Base-by-base conservation (phyloP, 1,140 invertebrate species). In the Trichonephila clavipes region DNA sequence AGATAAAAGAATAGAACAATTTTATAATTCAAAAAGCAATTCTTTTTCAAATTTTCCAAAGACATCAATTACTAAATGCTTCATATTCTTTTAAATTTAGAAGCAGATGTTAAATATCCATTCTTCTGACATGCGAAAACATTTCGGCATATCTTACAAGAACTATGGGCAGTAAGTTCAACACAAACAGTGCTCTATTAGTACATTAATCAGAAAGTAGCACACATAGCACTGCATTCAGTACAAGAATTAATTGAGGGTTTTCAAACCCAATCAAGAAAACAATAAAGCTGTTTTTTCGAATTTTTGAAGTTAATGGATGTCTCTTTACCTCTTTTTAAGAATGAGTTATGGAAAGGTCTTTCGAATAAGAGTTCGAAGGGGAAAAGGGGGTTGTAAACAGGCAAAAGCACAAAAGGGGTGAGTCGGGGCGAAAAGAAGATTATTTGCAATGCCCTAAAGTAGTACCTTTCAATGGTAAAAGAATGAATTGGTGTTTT, bases 401-500 rank as follows among this genome's bases (percentile, higher is more conserved):
- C 14, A 19, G 51, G 83, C 51, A 59, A 24, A 85, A 85, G n/a
- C 21, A 85, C 58, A 85, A 85, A 77, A 77, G 72, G 66, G 72
- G 72, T 77, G 10, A 34, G 3, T 6, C 28, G n/a, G 72, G 72
- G 34, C 7, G 62, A 62, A 61, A 66, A 62, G 44, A 51, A 61
- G 34, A 72, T 24, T 18, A 51, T 72, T 87, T 92, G 59, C 51
- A 61, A 66, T 87, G 12, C 61, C 44, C 21, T 19, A 92, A 92
- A 92, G 28, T 81, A 85, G 59, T 72, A 92, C 91, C 91, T 92
- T 92, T 92, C 91, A 92, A 16, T 16, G 7, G 51, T 87, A 72
- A 92, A 92, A 87, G 91, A 92, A 92, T 92, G 91, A 87, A 87
- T 87, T 66, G 91, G 82, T 92, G 82, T 87, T 69, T 91, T 58